Evolutionary conservation across 1,140 invertebrate genomes (phyloP), one percentile per base, ranked within the genome.

Genomic region (Platyura marginata): DNA sequence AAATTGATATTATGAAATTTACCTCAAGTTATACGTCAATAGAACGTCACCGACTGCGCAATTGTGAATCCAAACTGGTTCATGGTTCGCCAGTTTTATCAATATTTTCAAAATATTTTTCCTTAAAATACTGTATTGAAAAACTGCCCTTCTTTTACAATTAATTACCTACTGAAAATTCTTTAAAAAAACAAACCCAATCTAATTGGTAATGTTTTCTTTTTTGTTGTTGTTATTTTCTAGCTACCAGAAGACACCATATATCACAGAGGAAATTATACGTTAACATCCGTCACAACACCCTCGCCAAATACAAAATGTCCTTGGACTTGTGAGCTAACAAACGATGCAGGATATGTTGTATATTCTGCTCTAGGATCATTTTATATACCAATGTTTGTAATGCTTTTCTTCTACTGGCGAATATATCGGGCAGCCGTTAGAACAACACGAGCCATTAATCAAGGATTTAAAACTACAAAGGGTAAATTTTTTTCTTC

Each of bases 341-440:
- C 84, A 46, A 87, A 89, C 57, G 88, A 90, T 56, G 70, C 74
- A 3, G 81, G 81, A 1, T 91, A 90, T 62, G 86, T 91, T 3
- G 73, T 94, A 21, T 93, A 91, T 59, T 92, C 88, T 0, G 81
- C 87, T 0, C 75, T 89, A 63, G 88, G 87, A 0, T 89, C 87
- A 1, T 94, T 93, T 64, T 94, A 91, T 62, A 72, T 93, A 41
- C 90, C 90, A 2, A 79, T 93, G 66, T 68, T 81, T n/a, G 83
- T 92, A n/a, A 91, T 94, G 81, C 70, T 91, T 6, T 86, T 90
- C 54, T 87, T 91, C 16, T 93, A 93, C 53, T 76, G 81, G 21
- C 76, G 84, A 48, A 92, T 92, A 55, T 89, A 86, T 10, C 78
- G 83, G 48, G 82, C 87, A 15, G 81, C 88, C 2, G 77, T 83